Base-by-base conservation (phyloP, 2,797 vertebrate genomes). In the Craterocephalus amniculus region DNA sequence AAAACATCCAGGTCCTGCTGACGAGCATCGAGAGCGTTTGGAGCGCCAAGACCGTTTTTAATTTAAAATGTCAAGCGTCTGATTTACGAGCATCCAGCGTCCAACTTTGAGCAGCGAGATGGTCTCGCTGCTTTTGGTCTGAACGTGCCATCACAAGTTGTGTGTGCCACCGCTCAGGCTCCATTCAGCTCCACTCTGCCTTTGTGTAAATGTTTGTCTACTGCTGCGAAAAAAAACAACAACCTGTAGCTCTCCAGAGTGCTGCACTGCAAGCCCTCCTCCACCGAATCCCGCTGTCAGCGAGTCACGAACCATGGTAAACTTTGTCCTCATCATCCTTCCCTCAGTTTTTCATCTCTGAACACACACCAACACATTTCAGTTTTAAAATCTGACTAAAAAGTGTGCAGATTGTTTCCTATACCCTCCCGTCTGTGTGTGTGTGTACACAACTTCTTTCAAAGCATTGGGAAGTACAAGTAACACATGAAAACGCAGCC, bases 381-480 rank as follows among this genome's bases (percentile, higher is more conserved):
- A 31, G 58, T 60, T 32, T 45, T 48, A 66, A 69, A n/a, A 58
- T 71, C 64, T 63, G 63, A 83, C 8, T 72, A 57, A 78, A 71
- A 83, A 65, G 70, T 66, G 60, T 68, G 54, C 63, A 45, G 82
- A 72, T 27, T n/a, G 67, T 66, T 76, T 77, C 49, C 57, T 68
- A 51, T 82, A 79, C 73, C 65, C 48, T 18, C 4, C 32, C 27
- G 38, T 70, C 35, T 70, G 5, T 9, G 43, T 52, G 27, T 9
- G 8, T 7, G 5, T 40, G 4, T 22, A 43, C 8, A 7, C 67
- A 4, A 26, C 20, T 31, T 58, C 55, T 69, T 76, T 86, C 75
- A 82, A 67, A 82, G 71, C 83, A 73, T 70, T 49, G 79, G 76
- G 49, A 81, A 79, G 87, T 72, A 82, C 80, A 83, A 78, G 84